Evolutionary conservation across 1,140 invertebrate species (phyloP).

Genomic region (Drosophila rhopaloa): DNA sequence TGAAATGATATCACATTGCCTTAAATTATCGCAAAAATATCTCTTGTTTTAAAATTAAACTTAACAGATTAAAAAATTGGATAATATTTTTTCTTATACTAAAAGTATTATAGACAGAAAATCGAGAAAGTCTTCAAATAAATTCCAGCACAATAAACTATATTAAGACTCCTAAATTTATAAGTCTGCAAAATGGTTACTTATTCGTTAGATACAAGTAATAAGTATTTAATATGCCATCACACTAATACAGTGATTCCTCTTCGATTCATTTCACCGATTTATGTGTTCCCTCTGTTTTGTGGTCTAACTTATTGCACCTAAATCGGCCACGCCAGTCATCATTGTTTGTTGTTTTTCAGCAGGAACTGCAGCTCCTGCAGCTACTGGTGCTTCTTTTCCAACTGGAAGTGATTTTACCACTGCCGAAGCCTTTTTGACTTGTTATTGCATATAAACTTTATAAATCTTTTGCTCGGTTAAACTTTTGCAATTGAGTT

Average conservation of each 20-base stretch:
- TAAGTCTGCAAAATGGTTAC: no score
- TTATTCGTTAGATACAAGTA: no score
- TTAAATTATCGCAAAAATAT: no score
- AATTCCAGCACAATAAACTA: no score
- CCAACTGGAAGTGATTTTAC: conserved; percentile 13
- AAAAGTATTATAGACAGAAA: no score
- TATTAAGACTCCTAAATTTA: no score
- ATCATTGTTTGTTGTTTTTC: conserved; percentile 68
- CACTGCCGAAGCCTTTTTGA: conserved; percentile 38
- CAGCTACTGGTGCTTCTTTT: conserved; percentile 25
- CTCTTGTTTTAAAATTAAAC: no score
- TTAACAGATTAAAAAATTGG: no score
- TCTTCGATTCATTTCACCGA: background rate
- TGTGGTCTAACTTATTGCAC: conserved; percentile 58
- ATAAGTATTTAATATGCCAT: background rate
- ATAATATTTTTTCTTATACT: no score
- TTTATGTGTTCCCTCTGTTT: conserved; percentile 9
- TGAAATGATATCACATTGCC: no score
- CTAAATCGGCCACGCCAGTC: conserved; percentile 15
- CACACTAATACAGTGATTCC: no score
- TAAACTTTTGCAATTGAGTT: conserved; percentile 83
- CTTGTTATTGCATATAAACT: conserved; percentile 80
- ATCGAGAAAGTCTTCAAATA: no score
- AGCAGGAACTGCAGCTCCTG: conserved; percentile 18
- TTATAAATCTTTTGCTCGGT: conserved; percentile 82